Percentiles rank a stretch among this genome's conserved stretches.
These are phyloP conservation scores for Acromyrmex echinatior DNA, from an alignment of 1,140 invertebrate species.

Conservation along the genomic window DNA sequence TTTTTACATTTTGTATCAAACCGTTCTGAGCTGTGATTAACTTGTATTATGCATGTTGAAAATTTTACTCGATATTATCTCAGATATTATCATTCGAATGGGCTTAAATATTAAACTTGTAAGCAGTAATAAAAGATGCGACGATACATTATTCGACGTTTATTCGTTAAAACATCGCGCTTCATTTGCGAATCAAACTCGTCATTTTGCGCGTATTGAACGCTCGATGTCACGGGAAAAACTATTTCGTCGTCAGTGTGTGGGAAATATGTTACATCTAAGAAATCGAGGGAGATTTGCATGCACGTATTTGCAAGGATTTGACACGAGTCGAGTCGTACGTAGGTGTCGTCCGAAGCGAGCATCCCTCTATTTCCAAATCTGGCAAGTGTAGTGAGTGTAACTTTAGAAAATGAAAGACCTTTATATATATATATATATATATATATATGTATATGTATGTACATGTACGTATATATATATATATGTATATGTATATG, in stretches of 20 bases:
- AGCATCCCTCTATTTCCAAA: slow-evolving; percentile 86
- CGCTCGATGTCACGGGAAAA: background rate
- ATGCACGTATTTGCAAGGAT: slow-evolving; percentile 85
- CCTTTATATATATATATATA: slow-evolving; percentile 73
- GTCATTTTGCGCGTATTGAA: background rate
- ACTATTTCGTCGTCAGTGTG: background rate
- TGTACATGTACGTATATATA: background rate
- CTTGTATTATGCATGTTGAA: background rate
- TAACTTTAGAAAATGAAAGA: slow-evolving; percentile 75
- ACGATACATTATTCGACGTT: background rate
- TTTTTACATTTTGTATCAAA: background rate
- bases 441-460: slow-evolving; percentile 53
- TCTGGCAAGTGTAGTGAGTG: slow-evolving; percentile 85
- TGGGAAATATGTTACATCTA: slow-evolving; percentile 79
- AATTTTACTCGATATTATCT: background rate
- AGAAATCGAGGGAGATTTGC: slow-evolving; percentile 86
- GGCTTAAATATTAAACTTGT: background rate
- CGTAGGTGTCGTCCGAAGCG: slow-evolving; percentile 83
- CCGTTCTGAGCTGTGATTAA: background rate
- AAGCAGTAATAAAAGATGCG: background rate
- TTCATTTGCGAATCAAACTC: background rate
- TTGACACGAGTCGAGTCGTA: slow-evolving; percentile 78
- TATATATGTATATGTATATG: slow-evolving; percentile 50
- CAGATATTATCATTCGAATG: slow-evolving; percentile 3
- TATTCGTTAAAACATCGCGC: background rate